These are phyloP conservation scores for Poecilobothrus nobilitatus DNA, from an alignment of 2,888 invertebrate genomes.

Conservation along the genomic window DNA sequence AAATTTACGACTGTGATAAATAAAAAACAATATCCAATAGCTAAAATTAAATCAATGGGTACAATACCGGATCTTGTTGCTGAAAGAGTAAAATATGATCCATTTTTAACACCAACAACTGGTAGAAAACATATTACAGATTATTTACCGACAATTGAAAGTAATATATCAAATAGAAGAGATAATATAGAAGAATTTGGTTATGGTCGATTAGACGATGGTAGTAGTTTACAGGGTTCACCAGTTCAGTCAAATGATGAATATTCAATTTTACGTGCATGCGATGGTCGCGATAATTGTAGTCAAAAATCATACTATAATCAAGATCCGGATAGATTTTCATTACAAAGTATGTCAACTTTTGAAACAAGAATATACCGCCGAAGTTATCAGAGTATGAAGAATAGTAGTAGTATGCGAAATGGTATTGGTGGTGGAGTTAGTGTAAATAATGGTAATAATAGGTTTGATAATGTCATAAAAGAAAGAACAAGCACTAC, in stretches of 20 bases:
- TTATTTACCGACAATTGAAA: constrained; percentile 12
- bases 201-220: neutral
- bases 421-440: neutral
- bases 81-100: constrained; percentile 39
- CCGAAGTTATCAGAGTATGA: constrained; percentile 30
- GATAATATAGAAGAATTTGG: neutral
- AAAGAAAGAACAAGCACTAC: neutral
- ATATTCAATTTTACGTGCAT: constrained; percentile 11
- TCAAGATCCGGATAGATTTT: neutral
- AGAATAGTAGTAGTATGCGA: constrained; percentile 8
- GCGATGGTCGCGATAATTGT: neutral
- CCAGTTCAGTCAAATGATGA: constrained; percentile 7
- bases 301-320: constrained; percentile 14
- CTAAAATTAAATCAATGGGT: constrained; percentile 43
- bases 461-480: neutral
- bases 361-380: constrained; percentile 40
- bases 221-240: neutral
- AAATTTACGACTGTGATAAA: constrained; percentile 7
- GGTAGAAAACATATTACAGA: constrained; percentile 30
- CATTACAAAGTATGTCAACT: constrained; percentile 25
- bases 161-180: neutral
- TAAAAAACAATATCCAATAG: constrained; percentile 35
- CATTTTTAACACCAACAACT: constrained; percentile 41
- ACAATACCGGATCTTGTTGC: constrained; percentile 41
- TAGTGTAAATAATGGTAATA: neutral